Base-by-base conservation (phyloP, 2,797 vertebrate genomes). In the Lithobates pipiens region DNA sequence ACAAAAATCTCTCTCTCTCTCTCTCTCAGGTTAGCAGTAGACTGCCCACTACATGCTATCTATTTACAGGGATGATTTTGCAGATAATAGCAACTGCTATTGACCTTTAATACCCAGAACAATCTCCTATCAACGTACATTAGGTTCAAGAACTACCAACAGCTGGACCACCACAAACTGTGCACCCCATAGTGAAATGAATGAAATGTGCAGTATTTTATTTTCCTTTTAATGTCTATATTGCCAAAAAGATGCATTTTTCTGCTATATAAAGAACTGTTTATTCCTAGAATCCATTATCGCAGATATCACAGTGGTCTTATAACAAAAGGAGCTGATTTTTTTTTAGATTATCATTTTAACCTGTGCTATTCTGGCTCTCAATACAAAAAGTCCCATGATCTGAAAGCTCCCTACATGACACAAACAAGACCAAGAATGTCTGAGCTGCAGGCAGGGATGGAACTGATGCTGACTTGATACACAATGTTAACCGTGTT, bases 401-500 rank as follows among this genome's bases (percentile, higher is more conserved):
- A 3, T 46, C 36, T 79, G 63, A 79, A 44, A 69, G 36, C 39
- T 68, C 54, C 18, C 63, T 68, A 79, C 61, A 46, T 79, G 61
- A 79, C 3, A 15, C 65, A 65, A 79, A 68, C 36, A 44, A 69
- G 54, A 25, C 54, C 27, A 80, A 70, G 18, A 57, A 25, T 57
- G 23, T 34, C 46, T 71, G 79, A 71, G 44, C 76, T 77, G 75
- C 39, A 71, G 75, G 50, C n/a, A 42, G 61, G 27, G 63, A 65
- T 72, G 21, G 11, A 69, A 84, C 1, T 84, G 67, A 54, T 34
- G 34, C 71, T 25, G 42, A 39, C 72, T 81, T 42, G 65, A 11
- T 76, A 82, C 29, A 86, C 81, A 76, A 76, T 44, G 44, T 68
- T 78, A 54, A 70, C 70, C 46, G 25, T n/a, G 21, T 36, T 39